A percentile compares a stretch with the other conserved stretches of the same genome.
Conservation (phyloP, 2,888 invertebrate genomes). For the Ichneumoninae sp. region DNA sequence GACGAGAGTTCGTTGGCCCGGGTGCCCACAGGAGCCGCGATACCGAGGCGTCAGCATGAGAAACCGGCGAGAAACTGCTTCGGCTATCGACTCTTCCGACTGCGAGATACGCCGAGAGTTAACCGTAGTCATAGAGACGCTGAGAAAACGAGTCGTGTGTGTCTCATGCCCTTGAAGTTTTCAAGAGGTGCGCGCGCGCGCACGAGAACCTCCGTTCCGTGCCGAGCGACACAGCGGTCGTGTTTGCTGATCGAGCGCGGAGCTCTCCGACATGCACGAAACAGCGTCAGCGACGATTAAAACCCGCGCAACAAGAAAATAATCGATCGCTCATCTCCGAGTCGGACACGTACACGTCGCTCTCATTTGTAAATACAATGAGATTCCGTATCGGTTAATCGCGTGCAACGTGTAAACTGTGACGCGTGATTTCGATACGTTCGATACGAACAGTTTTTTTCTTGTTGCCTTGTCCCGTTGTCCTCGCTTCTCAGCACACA, state of each 20-base stretch:
- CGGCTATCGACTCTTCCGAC: slow-evolving; percentile 23
- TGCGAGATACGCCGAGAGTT: neutral
- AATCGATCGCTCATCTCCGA: neutral
- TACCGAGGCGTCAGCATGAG: slow-evolving; percentile 1
- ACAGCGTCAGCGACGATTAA: neutral
- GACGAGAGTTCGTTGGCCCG: slow-evolving; percentile 60
- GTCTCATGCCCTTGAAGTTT: slow-evolving; percentile 21
- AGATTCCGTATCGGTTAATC: slow-evolving; percentile 11
- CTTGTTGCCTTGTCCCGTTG: neutral
- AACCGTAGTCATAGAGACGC: neutral
- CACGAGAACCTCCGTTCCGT: neutral
- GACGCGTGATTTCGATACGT: neutral
- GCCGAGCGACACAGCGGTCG: neutral
- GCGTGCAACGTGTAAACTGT: neutral
- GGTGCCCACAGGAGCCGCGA: slow-evolving; percentile 22
- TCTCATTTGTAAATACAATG: slow-evolving; percentile 10
- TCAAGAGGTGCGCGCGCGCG: neutral
- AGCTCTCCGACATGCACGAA: neutral
- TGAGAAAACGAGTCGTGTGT: neutral
- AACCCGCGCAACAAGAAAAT: neutral
- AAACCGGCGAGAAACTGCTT: slow-evolving; percentile 15
- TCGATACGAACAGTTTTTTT: neutral
- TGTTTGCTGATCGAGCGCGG: neutral
- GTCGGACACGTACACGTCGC: slow-evolving; percentile 12
- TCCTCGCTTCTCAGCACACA: neutral